These are phyloP conservation scores for Hyles euphorbiae DNA, from an alignment of 1,140 invertebrate genomes.

Conservation along the genomic window DNA sequence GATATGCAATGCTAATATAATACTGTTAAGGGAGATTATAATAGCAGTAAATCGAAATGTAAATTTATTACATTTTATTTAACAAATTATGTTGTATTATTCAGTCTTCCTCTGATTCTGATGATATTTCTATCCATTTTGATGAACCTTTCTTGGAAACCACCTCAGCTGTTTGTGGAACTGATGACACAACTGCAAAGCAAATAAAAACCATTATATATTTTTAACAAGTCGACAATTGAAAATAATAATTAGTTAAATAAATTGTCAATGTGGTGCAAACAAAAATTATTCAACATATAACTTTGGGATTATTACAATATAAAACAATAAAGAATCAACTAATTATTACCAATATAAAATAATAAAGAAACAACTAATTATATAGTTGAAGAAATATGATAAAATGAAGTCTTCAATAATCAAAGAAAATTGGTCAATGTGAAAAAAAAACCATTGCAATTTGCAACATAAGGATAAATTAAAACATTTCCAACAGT, in stretches of 20 bases:
- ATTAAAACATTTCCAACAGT: no score
- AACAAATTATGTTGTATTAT: slow-evolving; percentile 32
- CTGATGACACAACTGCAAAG: slow-evolving; percentile 53
- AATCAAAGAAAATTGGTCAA: no score
- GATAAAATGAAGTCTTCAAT: no score
- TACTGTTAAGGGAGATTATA: slow-evolving; percentile 51
- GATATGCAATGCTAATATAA: slow-evolving; percentile 53
- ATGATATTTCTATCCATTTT: slow-evolving; percentile 67
- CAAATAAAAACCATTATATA: slow-evolving; percentile 2
- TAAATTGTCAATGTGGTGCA: background rate
- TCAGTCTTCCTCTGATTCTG: slow-evolving; percentile 58
- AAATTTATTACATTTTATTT: slow-evolving; percentile 62
- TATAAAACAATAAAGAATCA: no score
- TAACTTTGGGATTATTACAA: background rate
- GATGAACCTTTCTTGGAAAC: slow-evolving; percentile 42
- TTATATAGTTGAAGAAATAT: no score
- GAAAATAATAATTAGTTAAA: background rate
- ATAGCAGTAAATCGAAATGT: slow-evolving; percentile 47
- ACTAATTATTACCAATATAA: no score
- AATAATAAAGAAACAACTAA: no score
- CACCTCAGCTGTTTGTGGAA: slow-evolving; percentile 55
- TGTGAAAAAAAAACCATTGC: no score
- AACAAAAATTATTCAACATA: background rate
- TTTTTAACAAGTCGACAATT: no score
- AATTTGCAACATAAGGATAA: no score